Evolutionary conservation across 2,888 invertebrate species (phyloP).

Genomic region (Dryobotodes eremita): DNA sequence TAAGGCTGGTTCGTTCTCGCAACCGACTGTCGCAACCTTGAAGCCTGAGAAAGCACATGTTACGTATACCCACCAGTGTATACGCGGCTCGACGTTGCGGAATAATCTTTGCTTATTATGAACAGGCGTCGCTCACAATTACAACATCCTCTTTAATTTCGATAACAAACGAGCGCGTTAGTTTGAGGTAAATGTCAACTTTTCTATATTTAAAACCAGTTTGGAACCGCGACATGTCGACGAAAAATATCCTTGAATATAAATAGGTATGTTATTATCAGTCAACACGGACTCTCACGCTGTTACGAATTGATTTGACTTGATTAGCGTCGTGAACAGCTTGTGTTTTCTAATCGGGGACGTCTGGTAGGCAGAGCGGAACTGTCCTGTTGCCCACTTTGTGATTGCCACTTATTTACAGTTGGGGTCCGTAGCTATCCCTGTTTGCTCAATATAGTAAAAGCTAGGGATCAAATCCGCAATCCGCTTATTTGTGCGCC

Average conservation of each 20-base stretch:
- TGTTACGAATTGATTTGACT: conserved; percentile 61
- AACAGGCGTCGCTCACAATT: conserved; percentile 73
- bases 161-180: conserved; percentile 55
- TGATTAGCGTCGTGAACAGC: conserved; percentile 49
- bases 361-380: conserved; percentile 42
- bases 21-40: conserved; percentile 80
- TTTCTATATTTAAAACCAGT: conserved; percentile 56
- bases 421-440: conserved; percentile 24
- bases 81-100: conserved; percentile 70
- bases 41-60: conserved; percentile 79
- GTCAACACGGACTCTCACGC: conserved; percentile 47
- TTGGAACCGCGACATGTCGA: conserved; percentile 51
- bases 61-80: conserved; percentile 69
- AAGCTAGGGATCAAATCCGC: conserved; percentile 28
- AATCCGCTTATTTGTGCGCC: conserved; percentile 53
- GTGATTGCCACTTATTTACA: conserved; percentile 54
- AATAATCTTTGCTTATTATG: conserved; percentile 76
- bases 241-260: conserved; percentile 70
- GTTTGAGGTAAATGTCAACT: conserved; percentile 51
- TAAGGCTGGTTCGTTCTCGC: conserved; percentile 79
- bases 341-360: conserved; percentile 49
- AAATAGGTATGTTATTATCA: conserved; percentile 58
- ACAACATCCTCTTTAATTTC: conserved; percentile 72
- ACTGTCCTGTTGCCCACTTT: conserved; percentile 40
- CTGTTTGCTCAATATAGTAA: conserved; percentile 27